A percentile compares a stretch with the other conserved stretches of the same genome.
Evolutionary conservation across 2,797 vertebrate genomes (phyloP).

Genomic region (Hozukius guyotensis): DNA sequence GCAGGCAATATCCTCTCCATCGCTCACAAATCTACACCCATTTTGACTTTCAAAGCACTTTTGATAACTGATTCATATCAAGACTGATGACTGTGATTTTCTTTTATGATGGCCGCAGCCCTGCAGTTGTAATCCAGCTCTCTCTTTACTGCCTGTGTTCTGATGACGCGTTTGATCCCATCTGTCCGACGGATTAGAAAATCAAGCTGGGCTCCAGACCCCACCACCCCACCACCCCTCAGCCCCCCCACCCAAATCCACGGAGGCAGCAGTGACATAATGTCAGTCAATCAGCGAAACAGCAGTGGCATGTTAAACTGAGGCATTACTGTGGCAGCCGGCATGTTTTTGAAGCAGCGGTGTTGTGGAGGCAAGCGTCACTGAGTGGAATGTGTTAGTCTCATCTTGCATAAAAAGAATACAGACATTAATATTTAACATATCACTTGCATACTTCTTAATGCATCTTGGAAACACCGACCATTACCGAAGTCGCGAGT

Average conservation of each 20-base stretch:
- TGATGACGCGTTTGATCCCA: constrained; percentile 52
- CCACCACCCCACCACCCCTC: background rate
- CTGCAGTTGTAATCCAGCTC: constrained; percentile 18
- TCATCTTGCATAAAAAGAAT: constrained; percentile 3
- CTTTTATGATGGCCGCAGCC: constrained; percentile 15
- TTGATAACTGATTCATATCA: constrained; percentile 34
- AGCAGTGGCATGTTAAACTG: constrained; percentile 54
- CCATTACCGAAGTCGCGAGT: background rate
- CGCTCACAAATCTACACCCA: constrained; percentile 15
- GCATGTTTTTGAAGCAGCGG: constrained; percentile 66
- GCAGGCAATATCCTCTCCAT: constrained; percentile 41
- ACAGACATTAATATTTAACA: background rate
- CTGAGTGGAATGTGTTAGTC: constrained; percentile 39
- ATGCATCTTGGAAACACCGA: background rate
- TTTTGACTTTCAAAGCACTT: constrained; percentile 53
- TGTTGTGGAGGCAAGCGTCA: constrained; percentile 54
- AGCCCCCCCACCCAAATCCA: background rate
- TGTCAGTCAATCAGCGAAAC: constrained; percentile 49
- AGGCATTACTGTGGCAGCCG: constrained; percentile 57
- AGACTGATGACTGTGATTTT: constrained; percentile 44
- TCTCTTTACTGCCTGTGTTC: constrained; percentile 19
- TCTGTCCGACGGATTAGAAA: constrained; percentile 43
- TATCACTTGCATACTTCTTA: background rate
- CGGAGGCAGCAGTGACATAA: constrained; percentile 39
- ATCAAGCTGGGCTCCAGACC: constrained; percentile 47